Conservation (phyloP, 1,140 invertebrate species). For the Pogonomyrmex barbatus region DNA sequence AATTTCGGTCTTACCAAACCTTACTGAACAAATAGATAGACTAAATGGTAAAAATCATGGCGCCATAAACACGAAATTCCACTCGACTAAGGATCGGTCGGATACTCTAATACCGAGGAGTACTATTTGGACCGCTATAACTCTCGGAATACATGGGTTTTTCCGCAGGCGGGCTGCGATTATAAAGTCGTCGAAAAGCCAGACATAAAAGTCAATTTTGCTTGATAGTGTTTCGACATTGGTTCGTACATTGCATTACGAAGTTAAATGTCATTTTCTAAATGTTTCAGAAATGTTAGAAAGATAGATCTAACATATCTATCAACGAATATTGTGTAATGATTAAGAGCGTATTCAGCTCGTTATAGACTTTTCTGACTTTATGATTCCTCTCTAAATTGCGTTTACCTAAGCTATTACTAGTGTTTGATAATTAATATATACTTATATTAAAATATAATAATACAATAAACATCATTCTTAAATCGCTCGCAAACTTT, state of each 20-base stretch:
- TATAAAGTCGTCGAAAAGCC: conserved; percentile 21
- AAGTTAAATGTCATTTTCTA: conserved; percentile 1
- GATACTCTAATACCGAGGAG: not conserved
- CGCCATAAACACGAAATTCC: conserved; percentile 32
- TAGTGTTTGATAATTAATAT: not conserved
- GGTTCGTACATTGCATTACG: not conserved
- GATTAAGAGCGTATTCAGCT: not conserved
- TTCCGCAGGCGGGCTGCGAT: not conserved
- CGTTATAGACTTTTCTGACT: not conserved
- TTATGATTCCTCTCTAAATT: not conserved
- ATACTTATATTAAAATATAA: conserved; percentile 13
- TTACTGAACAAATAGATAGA: not conserved
- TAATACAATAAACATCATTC: conserved; percentile 51
- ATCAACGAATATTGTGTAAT: not conserved
- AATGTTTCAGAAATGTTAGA: not conserved
- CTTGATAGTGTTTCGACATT: not conserved
- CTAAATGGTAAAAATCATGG: conserved; percentile 24
- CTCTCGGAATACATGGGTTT: not conserved
- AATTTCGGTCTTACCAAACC: not conserved
- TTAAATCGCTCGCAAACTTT: conserved; percentile 50
- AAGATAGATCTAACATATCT: not conserved
- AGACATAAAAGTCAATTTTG: conserved; percentile 35
- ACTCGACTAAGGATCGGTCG: conserved; percentile 24
- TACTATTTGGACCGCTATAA: conserved; percentile 2
- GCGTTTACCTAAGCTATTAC: not conserved